Conservation (phyloP, 2,113 vertebrate genomes). For the Deroptyus accipitrinus region DNA sequence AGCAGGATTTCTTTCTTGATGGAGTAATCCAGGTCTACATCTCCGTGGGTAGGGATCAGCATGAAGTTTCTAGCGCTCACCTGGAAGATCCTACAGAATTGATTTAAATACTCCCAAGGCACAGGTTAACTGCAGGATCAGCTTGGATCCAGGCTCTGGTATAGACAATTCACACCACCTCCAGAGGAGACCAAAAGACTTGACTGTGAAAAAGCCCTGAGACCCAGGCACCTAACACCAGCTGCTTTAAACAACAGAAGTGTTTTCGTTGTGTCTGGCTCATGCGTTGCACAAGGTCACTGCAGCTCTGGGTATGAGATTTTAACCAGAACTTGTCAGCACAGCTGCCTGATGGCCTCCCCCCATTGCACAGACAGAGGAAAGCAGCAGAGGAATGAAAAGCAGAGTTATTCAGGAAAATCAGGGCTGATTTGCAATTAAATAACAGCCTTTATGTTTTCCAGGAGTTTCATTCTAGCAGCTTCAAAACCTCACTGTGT, state of each 20-base stretch:
- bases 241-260: background rate
- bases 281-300: accelerated
- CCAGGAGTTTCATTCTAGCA: background rate
- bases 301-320: background rate
- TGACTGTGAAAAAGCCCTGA: background rate
- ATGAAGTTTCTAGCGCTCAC: background rate
- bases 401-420: background rate
- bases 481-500: background rate
- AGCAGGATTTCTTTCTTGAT: background rate
- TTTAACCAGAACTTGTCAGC: background rate
- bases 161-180: background rate
- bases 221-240: background rate
- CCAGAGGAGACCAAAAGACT: background rate
- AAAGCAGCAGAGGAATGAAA: background rate
- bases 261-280: background rate
- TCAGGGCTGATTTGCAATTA: background rate
- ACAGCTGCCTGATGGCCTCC: background rate
- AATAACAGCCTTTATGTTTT: background rate
- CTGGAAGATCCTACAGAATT: background rate
- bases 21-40: background rate
- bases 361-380: background rate
- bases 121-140: background rate
- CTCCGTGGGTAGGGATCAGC: background rate
- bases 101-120: background rate
- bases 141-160: background rate